Conservation (phyloP, 1,140 invertebrate species). For the Cotesia vestalis region DNA sequence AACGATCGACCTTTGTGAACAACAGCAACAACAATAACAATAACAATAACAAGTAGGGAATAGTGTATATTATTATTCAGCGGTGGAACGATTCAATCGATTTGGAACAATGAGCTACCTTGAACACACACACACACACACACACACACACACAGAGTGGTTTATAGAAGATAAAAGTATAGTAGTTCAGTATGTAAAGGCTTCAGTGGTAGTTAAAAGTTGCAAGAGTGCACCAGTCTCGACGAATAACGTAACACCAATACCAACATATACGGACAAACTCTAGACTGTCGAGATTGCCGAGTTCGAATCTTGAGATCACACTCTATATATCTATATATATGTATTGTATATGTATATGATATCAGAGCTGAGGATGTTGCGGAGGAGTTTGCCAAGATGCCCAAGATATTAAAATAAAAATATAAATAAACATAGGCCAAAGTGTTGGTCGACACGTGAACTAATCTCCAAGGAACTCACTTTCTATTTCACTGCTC, state of each 20-base stretch:
- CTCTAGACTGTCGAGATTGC: too few species aligned
- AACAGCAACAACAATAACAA: constrained; percentile 2
- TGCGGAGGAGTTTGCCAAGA: constrained; percentile 41
- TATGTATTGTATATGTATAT: too few species aligned
- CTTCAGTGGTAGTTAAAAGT: too few species aligned
- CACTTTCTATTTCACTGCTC: constrained; percentile 53
- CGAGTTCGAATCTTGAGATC: too few species aligned
- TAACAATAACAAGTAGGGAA: constrained; percentile 41
- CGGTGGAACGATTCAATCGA: constrained; percentile 49
- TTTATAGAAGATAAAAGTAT: too few species aligned
- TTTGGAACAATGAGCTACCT: constrained; percentile 56
- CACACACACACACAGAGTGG: neutral
- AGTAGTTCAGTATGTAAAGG: too few species aligned
- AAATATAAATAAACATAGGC: constrained; percentile 40
- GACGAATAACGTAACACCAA: too few species aligned
- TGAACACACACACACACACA: constrained; percentile 38
- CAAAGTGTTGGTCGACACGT: constrained; percentile 52
- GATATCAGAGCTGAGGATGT: constrained; percentile 40
- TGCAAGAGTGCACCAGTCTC: too few species aligned
- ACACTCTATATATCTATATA: too few species aligned
- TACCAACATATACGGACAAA: too few species aligned
- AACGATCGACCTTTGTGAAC: constrained; percentile 51
- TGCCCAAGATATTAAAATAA: constrained; percentile 30
- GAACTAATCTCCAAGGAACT: constrained; percentile 53
- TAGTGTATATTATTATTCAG: constrained; percentile 34